phyloP scores from a whole-genome alignment of 1,140 invertebrate genomes.

The Drosophila asahinai region DNA sequence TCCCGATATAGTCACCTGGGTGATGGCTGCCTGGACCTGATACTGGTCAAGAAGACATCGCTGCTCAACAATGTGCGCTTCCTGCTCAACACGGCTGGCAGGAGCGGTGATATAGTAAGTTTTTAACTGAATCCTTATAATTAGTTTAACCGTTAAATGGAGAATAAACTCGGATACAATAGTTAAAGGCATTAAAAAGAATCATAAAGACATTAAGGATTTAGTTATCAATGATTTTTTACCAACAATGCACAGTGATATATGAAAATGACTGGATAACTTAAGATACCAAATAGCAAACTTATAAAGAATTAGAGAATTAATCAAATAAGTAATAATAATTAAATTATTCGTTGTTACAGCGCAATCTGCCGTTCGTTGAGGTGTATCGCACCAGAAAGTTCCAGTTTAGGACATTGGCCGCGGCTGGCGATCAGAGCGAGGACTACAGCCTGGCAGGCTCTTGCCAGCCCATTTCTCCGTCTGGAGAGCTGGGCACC shows the following conservation, averaged over 20 bases:
- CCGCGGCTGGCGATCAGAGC: constrained; percentile 56
- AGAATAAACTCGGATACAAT: no score
- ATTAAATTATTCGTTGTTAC: constrained; percentile 85
- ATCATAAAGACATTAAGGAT: no score
- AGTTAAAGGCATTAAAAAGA: no score
- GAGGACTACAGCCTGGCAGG: constrained; percentile 74
- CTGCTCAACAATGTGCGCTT: constrained; percentile 91
- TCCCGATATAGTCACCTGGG: constrained; percentile 93
- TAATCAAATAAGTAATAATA: not conserved
- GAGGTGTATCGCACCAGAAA: constrained; percentile 91
- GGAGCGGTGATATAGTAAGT: constrained; percentile 87
- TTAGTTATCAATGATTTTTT: no score
- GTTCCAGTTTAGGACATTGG: constrained; percentile 89
- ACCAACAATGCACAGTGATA: no score
- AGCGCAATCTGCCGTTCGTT: constrained; percentile 90
- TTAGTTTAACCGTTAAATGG: no score
- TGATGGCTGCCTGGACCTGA: constrained; percentile 92
- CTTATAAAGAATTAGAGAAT: no score
- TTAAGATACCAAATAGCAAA: no score
- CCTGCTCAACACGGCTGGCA: constrained; percentile 87
- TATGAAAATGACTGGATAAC: no score
- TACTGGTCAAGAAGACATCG: constrained; percentile 91
- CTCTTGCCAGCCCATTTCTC: constrained; percentile 71
- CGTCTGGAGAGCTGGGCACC: constrained; percentile 35
- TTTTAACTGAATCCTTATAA: not conserved